A percentile compares a stretch with the other conserved stretches of the same genome.
These are phyloP conservation scores for Schizaphis graminum DNA, from an alignment of 2,888 invertebrate genomes.

Conservation along the genomic window DNA sequence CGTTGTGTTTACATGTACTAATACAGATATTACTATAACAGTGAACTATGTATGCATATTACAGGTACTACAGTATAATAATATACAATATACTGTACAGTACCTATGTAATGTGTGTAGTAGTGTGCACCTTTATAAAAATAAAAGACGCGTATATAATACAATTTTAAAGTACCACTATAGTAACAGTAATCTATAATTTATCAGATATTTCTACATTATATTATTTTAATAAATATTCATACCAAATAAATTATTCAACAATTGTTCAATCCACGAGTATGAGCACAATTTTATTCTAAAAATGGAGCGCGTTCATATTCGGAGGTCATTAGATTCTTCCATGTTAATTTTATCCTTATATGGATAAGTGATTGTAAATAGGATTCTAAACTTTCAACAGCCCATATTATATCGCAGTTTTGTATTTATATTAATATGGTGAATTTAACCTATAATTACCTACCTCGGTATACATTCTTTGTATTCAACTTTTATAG, in stretches of 20 bases:
- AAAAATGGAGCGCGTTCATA: constrained; percentile 14
- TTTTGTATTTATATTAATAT: not conserved
- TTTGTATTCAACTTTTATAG: not conserved
- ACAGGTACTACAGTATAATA: not conserved
- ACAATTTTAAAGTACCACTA: not conserved
- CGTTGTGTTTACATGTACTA: not conserved
- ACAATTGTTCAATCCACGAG: not conserved
- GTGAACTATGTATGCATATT: not conserved
- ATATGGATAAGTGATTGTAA: not conserved
- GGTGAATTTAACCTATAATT: not conserved
- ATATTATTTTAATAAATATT: not conserved
- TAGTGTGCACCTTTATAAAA: not conserved
- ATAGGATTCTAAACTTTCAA: not conserved
- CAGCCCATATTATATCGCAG: not conserved
- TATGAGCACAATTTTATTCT: not conserved
- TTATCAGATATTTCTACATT: not conserved
- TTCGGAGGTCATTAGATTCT: not conserved
- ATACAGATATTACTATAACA: not conserved
- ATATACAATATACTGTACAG: not conserved
- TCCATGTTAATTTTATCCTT: constrained; percentile 5
- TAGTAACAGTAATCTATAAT: not conserved
- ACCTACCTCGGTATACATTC: not conserved
- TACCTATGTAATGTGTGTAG: not conserved
- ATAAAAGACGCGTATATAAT: not conserved
- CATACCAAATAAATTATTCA: not conserved